Evolutionary conservation across 1,140 invertebrate genomes (phyloP), one percentile per base, ranked within the genome.

Genomic region (Psix sp.): DNA sequence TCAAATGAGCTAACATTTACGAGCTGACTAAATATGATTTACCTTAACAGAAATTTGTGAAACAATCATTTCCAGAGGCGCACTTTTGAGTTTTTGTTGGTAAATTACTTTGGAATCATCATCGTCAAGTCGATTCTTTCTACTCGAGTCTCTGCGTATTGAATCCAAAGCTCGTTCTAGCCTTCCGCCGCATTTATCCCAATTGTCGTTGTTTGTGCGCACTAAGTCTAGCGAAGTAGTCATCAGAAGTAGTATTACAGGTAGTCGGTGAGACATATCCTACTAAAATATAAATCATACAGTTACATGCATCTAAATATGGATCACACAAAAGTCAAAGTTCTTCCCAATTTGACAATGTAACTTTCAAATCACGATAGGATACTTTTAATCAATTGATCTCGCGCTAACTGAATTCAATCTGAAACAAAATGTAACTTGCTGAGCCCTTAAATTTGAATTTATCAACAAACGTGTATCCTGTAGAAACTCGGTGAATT

Each of bases 401-500:
- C n/a, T n/a, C n/a, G n/a, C n/a, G n/a, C n/a, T n/a, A n/a, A n/a
- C n/a, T n/a, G n/a, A n/a, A n/a, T n/a, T n/a, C n/a, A 38, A 3
- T 14, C 15, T 2, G 4, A 38, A 15, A 11, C 15, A 38, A 14
- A 38, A 15, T 38, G 13, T n/a, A n/a, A n/a, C 4, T 38, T 38
- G n/a, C 18, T 35, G 38, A 45, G 45, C 11, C 33, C 21, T 65
- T 40, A 52, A 40, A 77, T 78, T 78, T 77, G 80, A 81, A 76
- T 74, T 42, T 9, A 77, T 76, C 72, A 75, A 60, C 11, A 17
- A 60, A 72, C 45, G 39, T 62, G 49, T 78, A 82, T 83, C 81
- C 83, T 83, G 81, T 84, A 84, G 82, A 85, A 84, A 85, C 82
- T 84, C 77, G 67, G 74, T 77, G 72, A 78, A 81, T 81, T 81